Conservation (phyloP, 2,797 vertebrate species). For the Lemur catta region DNA sequence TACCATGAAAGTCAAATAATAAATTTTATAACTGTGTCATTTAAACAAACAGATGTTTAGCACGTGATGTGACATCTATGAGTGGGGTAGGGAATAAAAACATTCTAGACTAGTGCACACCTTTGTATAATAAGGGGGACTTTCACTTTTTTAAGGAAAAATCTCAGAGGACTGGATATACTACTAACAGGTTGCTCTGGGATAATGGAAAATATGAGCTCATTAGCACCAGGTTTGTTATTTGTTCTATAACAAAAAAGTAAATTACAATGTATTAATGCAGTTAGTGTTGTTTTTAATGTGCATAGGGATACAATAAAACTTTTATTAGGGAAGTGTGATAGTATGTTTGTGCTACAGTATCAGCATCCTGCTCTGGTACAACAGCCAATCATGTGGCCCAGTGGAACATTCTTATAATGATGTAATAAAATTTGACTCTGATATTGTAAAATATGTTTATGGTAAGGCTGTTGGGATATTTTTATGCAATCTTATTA, state of each 20-base stretch:
- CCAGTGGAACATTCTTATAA: slow-evolving; percentile 84
- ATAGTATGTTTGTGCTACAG: slow-evolving; percentile 81
- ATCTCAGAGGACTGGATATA: slow-evolving; percentile 76
- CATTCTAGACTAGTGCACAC: not conserved
- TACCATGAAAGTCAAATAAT: slow-evolving; percentile 52
- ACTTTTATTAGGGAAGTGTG: slow-evolving; percentile 87
- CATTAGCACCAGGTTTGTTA: slow-evolving; percentile 87
- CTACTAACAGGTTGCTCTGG: slow-evolving; percentile 80
- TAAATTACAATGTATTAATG: slow-evolving; percentile 88
- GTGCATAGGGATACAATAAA: slow-evolving; percentile 86
- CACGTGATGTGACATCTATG: not conserved
- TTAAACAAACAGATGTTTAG: slow-evolving; percentile 37
- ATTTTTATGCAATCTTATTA: slow-evolving; percentile 83
- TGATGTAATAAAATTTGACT: slow-evolving; percentile 89
- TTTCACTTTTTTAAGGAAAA: slow-evolving; percentile 44
- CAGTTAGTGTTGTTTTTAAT: slow-evolving; percentile 86
- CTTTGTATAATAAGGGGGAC: not conserved
- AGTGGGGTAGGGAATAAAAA: not conserved
- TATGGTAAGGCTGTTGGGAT: slow-evolving; percentile 84
- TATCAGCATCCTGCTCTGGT: slow-evolving; percentile 78
- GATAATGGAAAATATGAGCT: slow-evolving; percentile 87
- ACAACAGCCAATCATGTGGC: slow-evolving; percentile 82
- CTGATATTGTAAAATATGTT: slow-evolving; percentile 91
- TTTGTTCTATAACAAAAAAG: slow-evolving; percentile 84
- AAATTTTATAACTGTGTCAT: slow-evolving; percentile 56